phyloP scores from a whole-genome alignment of 2,797 vertebrate species.

The Smutsia gigantea region DNA sequence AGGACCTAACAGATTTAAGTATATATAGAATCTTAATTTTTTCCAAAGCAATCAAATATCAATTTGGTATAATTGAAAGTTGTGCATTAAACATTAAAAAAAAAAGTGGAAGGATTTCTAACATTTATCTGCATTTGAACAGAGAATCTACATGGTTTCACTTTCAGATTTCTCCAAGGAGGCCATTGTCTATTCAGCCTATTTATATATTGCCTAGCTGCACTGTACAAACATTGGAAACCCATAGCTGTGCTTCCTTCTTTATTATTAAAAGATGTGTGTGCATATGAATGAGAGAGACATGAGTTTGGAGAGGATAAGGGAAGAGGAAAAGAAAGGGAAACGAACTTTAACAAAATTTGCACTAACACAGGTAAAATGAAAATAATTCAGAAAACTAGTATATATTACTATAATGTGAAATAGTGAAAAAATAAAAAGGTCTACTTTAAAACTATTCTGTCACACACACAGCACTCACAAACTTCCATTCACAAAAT shows the following conservation, averaged over 20 bases:
- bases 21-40: neutral
- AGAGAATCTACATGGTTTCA: neutral
- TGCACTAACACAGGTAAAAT: neutral
- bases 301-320: neutral
- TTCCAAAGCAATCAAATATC: neutral
- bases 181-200: neutral
- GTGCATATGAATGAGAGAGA: accelerated
- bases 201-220: neutral
- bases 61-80: neutral
- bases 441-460: neutral
- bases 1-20: neutral
- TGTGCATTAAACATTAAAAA: neutral
- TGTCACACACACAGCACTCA: neutral
- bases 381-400: neutral
- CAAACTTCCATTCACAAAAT: neutral
- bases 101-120: neutral
- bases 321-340: neutral
- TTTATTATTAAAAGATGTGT: neutral
- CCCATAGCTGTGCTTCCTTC: neutral
- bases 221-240: neutral
- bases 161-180: neutral
- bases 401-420: neutral
- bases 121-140: neutral
- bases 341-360: neutral
- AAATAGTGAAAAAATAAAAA: neutral